Conservation (phyloP, 1,140 invertebrate genomes). For the Andrena cerasifolii region DNA sequence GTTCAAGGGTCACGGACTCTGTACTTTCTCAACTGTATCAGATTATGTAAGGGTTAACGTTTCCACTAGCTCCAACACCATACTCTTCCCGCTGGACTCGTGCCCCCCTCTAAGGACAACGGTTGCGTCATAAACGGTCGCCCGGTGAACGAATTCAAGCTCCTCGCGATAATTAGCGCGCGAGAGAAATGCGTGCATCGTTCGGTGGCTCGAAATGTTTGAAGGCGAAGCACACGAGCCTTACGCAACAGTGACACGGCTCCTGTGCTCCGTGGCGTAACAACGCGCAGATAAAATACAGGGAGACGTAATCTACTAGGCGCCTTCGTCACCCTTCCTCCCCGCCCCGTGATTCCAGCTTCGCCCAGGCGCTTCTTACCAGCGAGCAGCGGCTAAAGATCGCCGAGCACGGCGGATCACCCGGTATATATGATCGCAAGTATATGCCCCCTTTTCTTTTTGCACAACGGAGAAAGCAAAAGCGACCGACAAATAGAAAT, state of each 20-base stretch:
- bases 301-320: no score
- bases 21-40: not conserved
- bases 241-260: not conserved
- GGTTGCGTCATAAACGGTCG: no score
- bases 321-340: no score
- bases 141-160: not conserved
- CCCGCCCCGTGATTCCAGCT: no score
- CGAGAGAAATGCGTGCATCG: not conserved
- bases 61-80: not conserved
- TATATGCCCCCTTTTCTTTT: not conserved
- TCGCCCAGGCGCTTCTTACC: no score
- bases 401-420: not conserved
- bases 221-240: no score
- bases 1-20: not conserved
- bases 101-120: no score
- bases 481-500: slow-evolving; percentile 49
- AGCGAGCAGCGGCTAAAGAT: no score
- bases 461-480: slow-evolving; percentile 37
- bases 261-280: not conserved
- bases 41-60: not conserved
- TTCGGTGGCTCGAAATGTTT: not conserved
- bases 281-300: not conserved
- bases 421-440: not conserved
- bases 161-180: not conserved
- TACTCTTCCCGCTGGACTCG: no score